Evolutionary conservation across 2,797 vertebrate species (phyloP).

Genomic region (Lagorchestes hirsutus): DNA sequence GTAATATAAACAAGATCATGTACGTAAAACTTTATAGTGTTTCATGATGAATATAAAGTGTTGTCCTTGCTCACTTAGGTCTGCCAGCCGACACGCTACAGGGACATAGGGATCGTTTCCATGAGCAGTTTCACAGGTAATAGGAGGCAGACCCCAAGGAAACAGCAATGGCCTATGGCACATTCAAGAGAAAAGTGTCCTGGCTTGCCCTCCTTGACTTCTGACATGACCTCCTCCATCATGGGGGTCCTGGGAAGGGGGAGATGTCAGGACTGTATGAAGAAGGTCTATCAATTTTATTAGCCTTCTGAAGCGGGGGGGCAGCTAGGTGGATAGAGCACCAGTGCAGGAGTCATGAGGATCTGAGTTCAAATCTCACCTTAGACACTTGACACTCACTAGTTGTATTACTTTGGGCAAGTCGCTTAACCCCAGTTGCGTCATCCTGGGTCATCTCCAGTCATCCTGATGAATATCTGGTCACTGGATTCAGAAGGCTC

Average conservation of each 20-base stretch:
- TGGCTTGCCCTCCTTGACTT: neutral
- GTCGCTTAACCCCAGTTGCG: no score
- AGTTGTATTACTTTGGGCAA: no score
- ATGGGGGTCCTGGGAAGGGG: neutral
- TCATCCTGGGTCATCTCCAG: no score
- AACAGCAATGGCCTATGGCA: accelerated
- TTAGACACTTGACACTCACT: no score
- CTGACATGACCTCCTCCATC: neutral
- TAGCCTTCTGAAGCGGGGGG: no score
- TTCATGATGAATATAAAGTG: neutral
- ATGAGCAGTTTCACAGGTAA: slow-evolving; percentile 97
- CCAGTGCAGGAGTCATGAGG: no score
- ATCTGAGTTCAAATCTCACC: no score
- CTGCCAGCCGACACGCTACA: slow-evolving; percentile 95
- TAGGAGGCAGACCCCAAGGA: accelerated
- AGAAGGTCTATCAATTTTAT: neutral
- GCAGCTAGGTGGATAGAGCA: no score
- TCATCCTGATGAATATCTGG: no score
- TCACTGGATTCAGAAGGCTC: no score
- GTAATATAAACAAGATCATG: neutral
- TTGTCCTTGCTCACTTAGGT: slow-evolving; percentile 84
- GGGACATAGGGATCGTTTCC: slow-evolving; percentile 97
- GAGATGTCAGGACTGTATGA: neutral
- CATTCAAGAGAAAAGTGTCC: accelerated
- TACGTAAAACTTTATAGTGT: neutral